Evolutionary conservation across 2,113 vertebrate species (phyloP).

Genomic region (Antechinus flavipes): DNA sequence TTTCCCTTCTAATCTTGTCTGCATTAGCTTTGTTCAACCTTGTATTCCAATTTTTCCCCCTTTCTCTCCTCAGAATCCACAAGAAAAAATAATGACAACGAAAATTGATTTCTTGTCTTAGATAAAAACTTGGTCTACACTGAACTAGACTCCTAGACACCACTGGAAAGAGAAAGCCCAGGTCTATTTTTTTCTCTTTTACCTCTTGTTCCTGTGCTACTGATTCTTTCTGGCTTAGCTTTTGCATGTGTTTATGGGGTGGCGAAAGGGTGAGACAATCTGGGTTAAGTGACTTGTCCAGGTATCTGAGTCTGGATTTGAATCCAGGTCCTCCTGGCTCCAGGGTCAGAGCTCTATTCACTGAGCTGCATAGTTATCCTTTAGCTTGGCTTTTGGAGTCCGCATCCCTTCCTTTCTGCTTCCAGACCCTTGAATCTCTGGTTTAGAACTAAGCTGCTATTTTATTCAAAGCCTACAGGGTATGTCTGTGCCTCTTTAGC

Average conservation of each 20-base stretch:
- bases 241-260: neutral
- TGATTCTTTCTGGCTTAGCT: neutral
- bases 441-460: neutral
- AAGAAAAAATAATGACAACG: neutral
- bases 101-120: neutral
- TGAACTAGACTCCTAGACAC: neutral
- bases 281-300: neutral
- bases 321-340: neutral
- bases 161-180: neutral
- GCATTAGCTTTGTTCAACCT: too few species aligned
- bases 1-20: too few species aligned
- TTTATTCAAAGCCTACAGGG: neutral
- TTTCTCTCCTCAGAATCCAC: neutral
- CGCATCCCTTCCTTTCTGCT: neutral
- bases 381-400: neutral
- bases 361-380: neutral
- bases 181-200: neutral
- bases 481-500: neutral
- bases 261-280: too few species aligned
- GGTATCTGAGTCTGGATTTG: neutral
- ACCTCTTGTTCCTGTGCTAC: neutral
- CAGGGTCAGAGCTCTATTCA: neutral
- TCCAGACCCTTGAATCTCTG: neutral
- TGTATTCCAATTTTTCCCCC: too few species aligned
- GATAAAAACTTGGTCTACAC: neutral